phyloP scores from a whole-genome alignment of 1,140 invertebrate genomes.

The Euwallacea similis region DNA sequence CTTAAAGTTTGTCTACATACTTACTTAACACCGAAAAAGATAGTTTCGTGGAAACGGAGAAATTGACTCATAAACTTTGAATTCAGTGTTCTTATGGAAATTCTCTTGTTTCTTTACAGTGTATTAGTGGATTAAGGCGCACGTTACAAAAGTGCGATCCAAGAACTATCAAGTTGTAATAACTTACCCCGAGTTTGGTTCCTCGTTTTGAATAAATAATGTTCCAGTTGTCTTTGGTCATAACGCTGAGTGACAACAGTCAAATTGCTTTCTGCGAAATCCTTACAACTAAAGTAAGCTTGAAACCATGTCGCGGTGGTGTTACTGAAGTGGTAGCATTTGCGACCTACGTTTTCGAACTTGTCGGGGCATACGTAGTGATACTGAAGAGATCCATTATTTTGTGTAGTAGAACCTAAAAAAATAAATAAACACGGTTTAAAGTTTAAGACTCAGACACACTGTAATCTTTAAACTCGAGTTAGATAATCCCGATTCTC shows the following conservation, averaged over 20 bases:
- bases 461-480: no score
- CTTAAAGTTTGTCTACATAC: no score
- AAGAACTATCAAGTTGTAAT: no score
- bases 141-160: no score
- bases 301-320: constrained; percentile 29
- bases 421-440: neutral
- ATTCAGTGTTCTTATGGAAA: no score
- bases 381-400: constrained; percentile 13
- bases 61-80: no score
- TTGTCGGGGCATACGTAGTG: constrained; percentile 27
- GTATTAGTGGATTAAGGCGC: no score
- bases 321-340: constrained; percentile 33
- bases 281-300: constrained; percentile 26
- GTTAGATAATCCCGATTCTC: no score
- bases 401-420: constrained; percentile 14
- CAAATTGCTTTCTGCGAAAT: constrained; percentile 24
- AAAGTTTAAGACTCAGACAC: no score
- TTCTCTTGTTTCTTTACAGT: no score
- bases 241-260: constrained; percentile 25
- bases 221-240: constrained; percentile 27
- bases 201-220: constrained; percentile 23
- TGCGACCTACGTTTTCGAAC: constrained; percentile 24
- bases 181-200: constrained; percentile 19
- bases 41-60: no score
- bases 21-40: no score